A percentile compares a stretch with the other conserved stretches of the same genome.
Evolutionary conservation across 2,888 invertebrate species (phyloP).

Genomic region (Leptinotarsa haldemani): DNA sequence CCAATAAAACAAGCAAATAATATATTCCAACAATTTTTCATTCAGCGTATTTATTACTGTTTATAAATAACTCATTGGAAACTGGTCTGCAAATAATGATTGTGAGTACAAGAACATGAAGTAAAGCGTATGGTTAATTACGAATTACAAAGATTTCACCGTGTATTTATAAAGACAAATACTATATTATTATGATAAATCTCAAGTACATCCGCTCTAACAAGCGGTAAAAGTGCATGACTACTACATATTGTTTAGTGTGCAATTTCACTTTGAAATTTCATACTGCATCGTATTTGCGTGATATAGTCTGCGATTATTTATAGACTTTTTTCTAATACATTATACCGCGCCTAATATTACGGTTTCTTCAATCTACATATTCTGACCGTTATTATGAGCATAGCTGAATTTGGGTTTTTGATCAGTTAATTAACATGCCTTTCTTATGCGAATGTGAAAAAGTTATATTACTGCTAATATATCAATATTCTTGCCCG

Average conservation of each 20-base stretch:
- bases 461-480: no score
- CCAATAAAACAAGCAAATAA: constrained; percentile 14
- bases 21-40: constrained; percentile 6
- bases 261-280: constrained; percentile 35
- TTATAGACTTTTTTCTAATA: constrained; percentile 31
- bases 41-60: constrained; percentile 12
- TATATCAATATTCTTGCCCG: no score
- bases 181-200: constrained; percentile 48
- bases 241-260: constrained; percentile 32
- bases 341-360: constrained; percentile 22
- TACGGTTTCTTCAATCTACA: constrained; percentile 22
- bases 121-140: constrained; percentile 44
- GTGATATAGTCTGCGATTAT: constrained; percentile 34
- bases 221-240: constrained; percentile 43
- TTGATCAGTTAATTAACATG: constrained; percentile 8
- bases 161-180: constrained; percentile 48
- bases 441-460: no score
- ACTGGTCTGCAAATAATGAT: constrained; percentile 38
- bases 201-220: constrained; percentile 48
- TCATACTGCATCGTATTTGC: constrained; percentile 36
- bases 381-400: constrained; percentile 17
- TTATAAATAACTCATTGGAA: constrained; percentile 26
- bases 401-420: constrained; percentile 2
- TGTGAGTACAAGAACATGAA: constrained; percentile 26
- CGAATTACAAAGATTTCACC: constrained; percentile 40